phyloP scores from a whole-genome alignment of 1,140 invertebrate species.

The Panulirus ornatus region DNA sequence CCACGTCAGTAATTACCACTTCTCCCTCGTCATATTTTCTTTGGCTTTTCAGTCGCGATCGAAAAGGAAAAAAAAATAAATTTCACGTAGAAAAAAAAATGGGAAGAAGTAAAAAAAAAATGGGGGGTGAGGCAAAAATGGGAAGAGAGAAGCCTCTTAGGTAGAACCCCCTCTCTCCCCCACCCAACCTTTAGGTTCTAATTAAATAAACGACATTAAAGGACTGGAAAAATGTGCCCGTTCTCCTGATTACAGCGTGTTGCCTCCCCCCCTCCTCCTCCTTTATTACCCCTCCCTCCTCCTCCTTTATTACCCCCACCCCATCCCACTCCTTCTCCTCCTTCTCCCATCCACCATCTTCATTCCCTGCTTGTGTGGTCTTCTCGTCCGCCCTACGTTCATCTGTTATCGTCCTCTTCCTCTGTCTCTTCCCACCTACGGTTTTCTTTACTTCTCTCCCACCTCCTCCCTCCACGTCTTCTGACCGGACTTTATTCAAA shows the following conservation, averaged over 20 bases:
- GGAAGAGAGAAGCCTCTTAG: constrained; percentile 24
- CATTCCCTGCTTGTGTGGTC: no score
- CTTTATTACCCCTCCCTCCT: no score
- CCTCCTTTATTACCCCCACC: no score
- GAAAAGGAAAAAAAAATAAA: background rate
- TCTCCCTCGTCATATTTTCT: no score
- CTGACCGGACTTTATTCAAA: background rate
- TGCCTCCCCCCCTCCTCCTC: no score
- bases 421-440: background rate
- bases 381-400: background rate
- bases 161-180: background rate
- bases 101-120: background rate
- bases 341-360: no score
- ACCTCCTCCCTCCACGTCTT: background rate
- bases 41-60: constrained; percentile 5
- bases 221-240: background rate
- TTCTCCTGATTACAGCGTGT: no score
- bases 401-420: background rate
- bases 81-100: background rate
- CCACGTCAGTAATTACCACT: no score
- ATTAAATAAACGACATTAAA: constrained; percentile 31
- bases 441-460: no score
- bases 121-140: background rate
- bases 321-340: no score
- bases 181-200: background rate